phyloP scores from a whole-genome alignment of 1,140 invertebrate genomes.

The Cydia strobilella region DNA sequence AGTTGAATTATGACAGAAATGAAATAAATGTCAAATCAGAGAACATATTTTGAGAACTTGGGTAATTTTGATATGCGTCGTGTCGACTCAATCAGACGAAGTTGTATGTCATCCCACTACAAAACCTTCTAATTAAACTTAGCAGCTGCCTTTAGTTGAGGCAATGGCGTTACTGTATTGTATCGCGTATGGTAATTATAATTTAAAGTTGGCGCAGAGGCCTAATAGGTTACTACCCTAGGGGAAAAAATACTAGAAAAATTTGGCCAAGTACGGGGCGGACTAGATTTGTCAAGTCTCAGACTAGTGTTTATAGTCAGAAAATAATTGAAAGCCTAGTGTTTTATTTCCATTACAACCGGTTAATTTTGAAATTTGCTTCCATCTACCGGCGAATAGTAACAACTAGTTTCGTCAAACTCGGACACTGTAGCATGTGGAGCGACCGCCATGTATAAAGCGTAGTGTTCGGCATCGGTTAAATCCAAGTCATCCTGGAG shows the following conservation, averaged over 20 bases:
- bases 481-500: slow-evolving; percentile 81
- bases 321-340: background rate
- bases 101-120: too few relatives aligned
- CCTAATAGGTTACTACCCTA: background rate
- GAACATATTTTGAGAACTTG: too few relatives aligned
- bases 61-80: too few relatives aligned
- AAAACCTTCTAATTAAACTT: too few relatives aligned
- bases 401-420: slow-evolving; percentile 92
- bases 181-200: background rate
- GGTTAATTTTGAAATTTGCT: slow-evolving; percentile 81
- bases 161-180: too few relatives aligned
- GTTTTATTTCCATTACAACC: background rate
- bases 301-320: background rate
- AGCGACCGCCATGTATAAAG: slow-evolving; percentile 90
- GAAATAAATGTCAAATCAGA: too few relatives aligned
- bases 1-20: too few relatives aligned
- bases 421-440: slow-evolving; percentile 91
- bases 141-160: too few relatives aligned
- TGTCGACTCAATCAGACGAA: too few relatives aligned
- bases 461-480: slow-evolving; percentile 93
- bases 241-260: slow-evolving; percentile 32
- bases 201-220: too few relatives aligned
- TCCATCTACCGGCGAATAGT: slow-evolving; percentile 91
- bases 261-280: slow-evolving; percentile 12
- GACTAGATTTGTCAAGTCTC: slow-evolving; percentile 17